Evolutionary conservation across 2,113 vertebrate species (phyloP).

Genomic region (Chiloscyllium plagiosum): DNA sequence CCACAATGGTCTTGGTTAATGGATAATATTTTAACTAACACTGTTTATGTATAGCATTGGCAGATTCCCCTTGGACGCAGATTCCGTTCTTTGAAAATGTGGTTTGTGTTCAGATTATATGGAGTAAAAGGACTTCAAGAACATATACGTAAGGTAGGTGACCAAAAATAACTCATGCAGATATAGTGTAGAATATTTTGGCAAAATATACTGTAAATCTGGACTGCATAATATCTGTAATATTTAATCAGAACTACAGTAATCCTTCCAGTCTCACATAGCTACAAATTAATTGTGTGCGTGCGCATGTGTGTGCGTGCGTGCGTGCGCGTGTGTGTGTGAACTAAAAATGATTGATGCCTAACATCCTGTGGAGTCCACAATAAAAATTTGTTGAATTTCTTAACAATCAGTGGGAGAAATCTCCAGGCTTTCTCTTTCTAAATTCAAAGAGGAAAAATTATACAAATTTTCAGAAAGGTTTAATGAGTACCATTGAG

Average conservation of each 20-base stretch:
- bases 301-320: too few relatives aligned
- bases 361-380: neutral
- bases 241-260: neutral
- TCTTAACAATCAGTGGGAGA: neutral
- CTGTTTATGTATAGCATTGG: conserved; percentile 73
- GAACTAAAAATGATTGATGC: neutral
- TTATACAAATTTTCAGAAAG: neutral
- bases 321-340: neutral
- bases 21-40: neutral
- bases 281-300: neutral
- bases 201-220: neutral
- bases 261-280: neutral
- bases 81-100: conserved; percentile 91
- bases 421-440: neutral
- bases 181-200: neutral
- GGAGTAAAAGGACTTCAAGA: conserved; percentile 78
- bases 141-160: conserved; percentile 76
- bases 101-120: conserved; percentile 90
- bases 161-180: neutral
- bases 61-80: conserved; percentile 87
- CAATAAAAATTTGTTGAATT: neutral
- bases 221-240: neutral
- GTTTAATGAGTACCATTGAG: neutral
- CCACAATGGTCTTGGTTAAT: too few relatives aligned
- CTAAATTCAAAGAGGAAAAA: neutral